phyloP scores from a whole-genome alignment of 2,113 vertebrate species.

The Pseudois nayaur region DNA sequence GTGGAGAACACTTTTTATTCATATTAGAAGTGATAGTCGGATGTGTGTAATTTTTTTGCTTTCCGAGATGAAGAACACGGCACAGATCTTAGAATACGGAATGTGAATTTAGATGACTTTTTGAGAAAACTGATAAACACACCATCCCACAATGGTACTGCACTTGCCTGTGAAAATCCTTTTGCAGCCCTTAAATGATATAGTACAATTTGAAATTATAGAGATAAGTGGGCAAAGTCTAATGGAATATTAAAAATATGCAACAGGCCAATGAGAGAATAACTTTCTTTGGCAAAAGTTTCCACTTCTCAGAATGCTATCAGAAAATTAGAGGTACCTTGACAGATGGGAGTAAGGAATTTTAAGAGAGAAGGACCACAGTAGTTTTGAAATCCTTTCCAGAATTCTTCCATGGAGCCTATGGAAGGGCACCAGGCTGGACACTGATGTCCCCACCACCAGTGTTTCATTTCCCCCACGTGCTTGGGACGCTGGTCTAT shows the following conservation, averaged over 20 bases:
- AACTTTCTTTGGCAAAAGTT: constrained; percentile 64
- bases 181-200: constrained; percentile 66
- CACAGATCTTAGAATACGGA: constrained; percentile 71
- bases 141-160: constrained; percentile 45
- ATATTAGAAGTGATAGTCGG: constrained; percentile 61
- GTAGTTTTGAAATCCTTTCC: background rate
- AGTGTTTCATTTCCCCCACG: accelerated
- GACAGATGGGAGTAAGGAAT: constrained; percentile 40
- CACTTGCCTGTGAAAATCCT: constrained; percentile 68
- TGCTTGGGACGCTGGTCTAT: too few species aligned
- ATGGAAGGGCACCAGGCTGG: background rate
- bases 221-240: constrained; percentile 78
- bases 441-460: background rate
- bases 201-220: constrained; percentile 67
- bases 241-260: constrained; percentile 73
- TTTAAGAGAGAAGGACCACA: background rate
- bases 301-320: constrained; percentile 58
- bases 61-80: constrained; percentile 66
- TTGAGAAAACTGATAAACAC: constrained; percentile 75
- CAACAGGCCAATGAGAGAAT: constrained; percentile 49
- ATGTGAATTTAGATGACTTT: constrained; percentile 80
- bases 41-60: constrained; percentile 69
- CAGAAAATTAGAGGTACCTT: constrained; percentile 61
- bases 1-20: constrained; percentile 66
- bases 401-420: background rate